phyloP scores from a whole-genome alignment of 92 coral and sea anemone species.

The Phenganax stokvisi region DNA sequence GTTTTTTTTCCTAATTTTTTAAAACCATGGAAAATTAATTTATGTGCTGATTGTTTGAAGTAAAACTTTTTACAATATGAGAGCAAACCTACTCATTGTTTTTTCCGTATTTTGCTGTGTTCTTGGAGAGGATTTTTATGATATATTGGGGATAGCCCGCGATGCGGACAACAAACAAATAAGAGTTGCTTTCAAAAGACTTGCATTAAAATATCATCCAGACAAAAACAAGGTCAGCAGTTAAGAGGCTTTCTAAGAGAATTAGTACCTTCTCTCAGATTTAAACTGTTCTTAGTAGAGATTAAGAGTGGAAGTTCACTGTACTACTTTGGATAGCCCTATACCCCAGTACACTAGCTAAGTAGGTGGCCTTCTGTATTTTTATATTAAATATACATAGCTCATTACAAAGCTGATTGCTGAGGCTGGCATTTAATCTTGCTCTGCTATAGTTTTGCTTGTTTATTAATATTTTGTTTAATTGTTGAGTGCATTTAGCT shows the following conservation, averaged over 20 bases:
- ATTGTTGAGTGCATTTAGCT: not conserved
- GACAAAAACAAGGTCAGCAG: slow-evolving; percentile 82
- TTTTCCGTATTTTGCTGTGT: slow-evolving; percentile 67
- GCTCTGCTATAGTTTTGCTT: no score
- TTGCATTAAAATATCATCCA: slow-evolving; percentile 82
- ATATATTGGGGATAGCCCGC: slow-evolving; percentile 78
- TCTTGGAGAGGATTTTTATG: slow-evolving; percentile 81
- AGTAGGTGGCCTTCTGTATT: no score
- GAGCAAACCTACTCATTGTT: slow-evolving; percentile 64
- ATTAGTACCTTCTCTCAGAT: no score
- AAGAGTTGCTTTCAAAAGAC: slow-evolving; percentile 85
- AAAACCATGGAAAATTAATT: not conserved
- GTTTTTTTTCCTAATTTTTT: not conserved
- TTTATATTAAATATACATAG: no score
- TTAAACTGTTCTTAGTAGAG: no score
- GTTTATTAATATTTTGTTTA: not conserved
- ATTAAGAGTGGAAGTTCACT: no score
- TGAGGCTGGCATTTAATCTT: no score
- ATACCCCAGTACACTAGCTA: no score
- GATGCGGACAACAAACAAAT: slow-evolving; percentile 92
- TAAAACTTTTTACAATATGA: slow-evolving; percentile 48
- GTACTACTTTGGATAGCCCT: no score
- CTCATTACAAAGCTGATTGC: not conserved
- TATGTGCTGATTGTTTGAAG: not conserved
- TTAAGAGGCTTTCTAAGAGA: not conserved